Conservation (phyloP, 2,113 vertebrate species). For the Eurystomus gularis region DNA sequence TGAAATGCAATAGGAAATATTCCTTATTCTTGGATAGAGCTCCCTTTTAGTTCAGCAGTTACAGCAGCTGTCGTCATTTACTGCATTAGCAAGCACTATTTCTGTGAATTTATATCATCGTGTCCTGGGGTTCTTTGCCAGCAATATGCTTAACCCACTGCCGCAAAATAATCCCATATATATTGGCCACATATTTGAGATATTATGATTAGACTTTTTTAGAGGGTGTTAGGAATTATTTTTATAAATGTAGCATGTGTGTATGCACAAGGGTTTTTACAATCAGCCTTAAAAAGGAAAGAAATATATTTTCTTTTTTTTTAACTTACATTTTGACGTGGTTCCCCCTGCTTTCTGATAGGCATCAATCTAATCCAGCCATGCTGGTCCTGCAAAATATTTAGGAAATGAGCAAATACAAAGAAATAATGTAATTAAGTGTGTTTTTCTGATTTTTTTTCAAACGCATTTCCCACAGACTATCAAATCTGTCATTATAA, state of each 20-base stretch:
- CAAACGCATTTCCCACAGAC: neutral
- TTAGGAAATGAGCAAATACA: neutral
- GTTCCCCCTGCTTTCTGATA: neutral
- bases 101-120: constrained; percentile 54
- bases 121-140: constrained; percentile 40
- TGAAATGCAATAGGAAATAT: constrained; percentile 40
- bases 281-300: constrained; percentile 6
- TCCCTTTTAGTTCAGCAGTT: constrained; percentile 51
- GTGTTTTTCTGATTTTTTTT: neutral
- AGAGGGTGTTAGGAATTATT: constrained; percentile 57
- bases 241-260: constrained; percentile 27
- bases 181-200: constrained; percentile 58
- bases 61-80: constrained; percentile 63
- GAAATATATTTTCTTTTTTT: neutral
- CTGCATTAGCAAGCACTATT: constrained; percentile 45
- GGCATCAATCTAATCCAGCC: neutral
- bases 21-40: constrained; percentile 50
- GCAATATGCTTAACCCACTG: constrained; percentile 41
- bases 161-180: constrained; percentile 40
- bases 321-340: neutral
- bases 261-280: constrained; percentile 23
- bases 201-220: constrained; percentile 54
- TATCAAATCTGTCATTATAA: neutral
- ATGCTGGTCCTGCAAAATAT: neutral
- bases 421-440: neutral